These are phyloP conservation scores for Ptilorrhoa leucosticta DNA, from an alignment of 2,113 vertebrate species.

Conservation along the genomic window DNA sequence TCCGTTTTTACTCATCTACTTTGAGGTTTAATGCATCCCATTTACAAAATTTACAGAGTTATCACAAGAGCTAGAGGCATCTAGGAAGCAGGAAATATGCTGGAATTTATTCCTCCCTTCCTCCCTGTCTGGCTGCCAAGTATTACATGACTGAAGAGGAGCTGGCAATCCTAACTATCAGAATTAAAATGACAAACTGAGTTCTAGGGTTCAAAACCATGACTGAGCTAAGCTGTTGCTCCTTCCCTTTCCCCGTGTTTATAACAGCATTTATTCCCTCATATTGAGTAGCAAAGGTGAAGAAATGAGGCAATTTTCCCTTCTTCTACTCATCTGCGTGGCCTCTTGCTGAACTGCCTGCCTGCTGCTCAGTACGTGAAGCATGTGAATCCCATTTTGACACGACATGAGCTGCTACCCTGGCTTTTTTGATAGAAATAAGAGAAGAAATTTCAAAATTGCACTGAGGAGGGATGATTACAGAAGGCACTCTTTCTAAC, in stretches of 20 bases:
- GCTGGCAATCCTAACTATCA: background rate
- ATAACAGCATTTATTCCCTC: background rate
- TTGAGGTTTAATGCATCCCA: background rate
- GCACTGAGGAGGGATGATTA: background rate
- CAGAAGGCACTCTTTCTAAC: background rate
- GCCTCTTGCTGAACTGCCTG: background rate
- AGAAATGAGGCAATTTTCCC: background rate
- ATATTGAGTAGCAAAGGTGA: background rate
- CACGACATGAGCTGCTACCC: background rate
- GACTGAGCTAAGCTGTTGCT: background rate
- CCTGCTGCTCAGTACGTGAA: fast-evolving
- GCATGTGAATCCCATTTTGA: background rate
- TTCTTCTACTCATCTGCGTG: background rate
- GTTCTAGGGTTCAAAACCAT: background rate
- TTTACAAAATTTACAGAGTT: background rate
- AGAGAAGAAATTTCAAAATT: background rate
- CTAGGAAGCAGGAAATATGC: background rate
- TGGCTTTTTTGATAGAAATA: background rate
- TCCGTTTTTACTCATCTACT: background rate
- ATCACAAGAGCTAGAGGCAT: background rate
- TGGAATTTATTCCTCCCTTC: background rate
- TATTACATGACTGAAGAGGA: background rate
- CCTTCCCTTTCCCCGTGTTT: background rate
- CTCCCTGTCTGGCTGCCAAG: background rate
- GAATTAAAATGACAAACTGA: background rate